A percentile compares a stretch with the other conserved stretches of the same genome.
phyloP scores from a whole-genome alignment of 2,113 vertebrate genomes.

The Aldabrachelys gigantea region DNA sequence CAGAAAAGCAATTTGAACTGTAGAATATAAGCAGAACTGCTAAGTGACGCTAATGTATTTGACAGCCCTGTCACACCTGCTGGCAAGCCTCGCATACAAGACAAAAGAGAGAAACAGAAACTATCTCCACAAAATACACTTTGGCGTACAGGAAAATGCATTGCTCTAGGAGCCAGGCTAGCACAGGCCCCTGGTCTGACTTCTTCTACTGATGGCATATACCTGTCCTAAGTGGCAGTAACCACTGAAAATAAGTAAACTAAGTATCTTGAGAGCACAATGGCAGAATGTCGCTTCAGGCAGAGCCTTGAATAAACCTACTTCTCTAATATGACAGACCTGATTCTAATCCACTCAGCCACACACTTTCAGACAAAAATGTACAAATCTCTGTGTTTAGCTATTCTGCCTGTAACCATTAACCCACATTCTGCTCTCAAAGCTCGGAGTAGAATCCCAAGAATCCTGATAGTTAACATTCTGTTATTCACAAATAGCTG shows the following conservation, averaged over 20 bases:
- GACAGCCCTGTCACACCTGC: too few relatives aligned
- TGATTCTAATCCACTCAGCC: neutral
- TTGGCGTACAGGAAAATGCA: neutral
- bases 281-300: neutral
- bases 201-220: neutral
- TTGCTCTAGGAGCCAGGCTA: neutral
- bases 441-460: neutral
- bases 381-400: neutral
- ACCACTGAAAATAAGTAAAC: neutral
- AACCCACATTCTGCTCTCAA: neutral
- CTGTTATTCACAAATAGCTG: neutral
- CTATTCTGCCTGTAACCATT: neutral
- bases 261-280: neutral
- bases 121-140: neutral
- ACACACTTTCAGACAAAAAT: neutral
- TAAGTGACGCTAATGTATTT: accelerated
- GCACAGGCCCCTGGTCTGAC: neutral
- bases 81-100: neutral
- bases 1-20: neutral
- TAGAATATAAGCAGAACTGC: neutral
- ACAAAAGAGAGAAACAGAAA: neutral
- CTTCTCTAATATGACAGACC: neutral
- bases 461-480: neutral
- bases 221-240: neutral
- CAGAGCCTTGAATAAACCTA: accelerated